Evolutionary conservation across 2,797 vertebrate species (phyloP), one percentile per base, ranked within the genome.

Genomic region (Phrynocephalus forsythii): DNA sequence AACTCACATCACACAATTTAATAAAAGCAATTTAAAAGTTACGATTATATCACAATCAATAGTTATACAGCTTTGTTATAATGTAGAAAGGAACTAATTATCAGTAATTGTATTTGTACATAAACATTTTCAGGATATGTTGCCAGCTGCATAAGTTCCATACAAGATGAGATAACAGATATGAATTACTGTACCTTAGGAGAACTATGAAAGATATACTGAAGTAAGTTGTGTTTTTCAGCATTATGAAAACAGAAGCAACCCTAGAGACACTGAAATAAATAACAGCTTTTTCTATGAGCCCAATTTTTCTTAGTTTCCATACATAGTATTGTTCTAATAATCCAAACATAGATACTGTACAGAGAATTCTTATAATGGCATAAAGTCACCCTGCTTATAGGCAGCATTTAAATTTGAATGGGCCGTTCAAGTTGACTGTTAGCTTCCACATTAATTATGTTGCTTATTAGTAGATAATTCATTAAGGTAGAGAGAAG

Each of bases 401-500:
- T 75, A 48, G 50, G 33, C n/a, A 24, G 9, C 28, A 63, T 24
- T 1, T 60, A 18, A 60, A 60, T 63, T 71, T 66, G 71, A 30
- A 83, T 79, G 26, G 22, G 3, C 33, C 24, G 60, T 83, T 78
- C 71, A 87, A 15, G 33, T 38, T 71, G 67, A 28, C 73, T 67
- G 28, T 77, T 87, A 78, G 86, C 18, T 30, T n/a, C 38, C 50
- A 44, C 52, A 13, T 71, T 80, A 86, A 63, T 81, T 38, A 72
- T 48, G 22, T 84, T 88, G 18, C 33, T 72, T 79, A 71, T 79
- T 72, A 72, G 60, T 72, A 88, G 67, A 48, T 72, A 60, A 63
- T 79, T n/a, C 15, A 73, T 82, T 87, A 68, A 38, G 68, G 38
- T 50, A 4, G 75, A 30, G 68, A 83, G 20, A 88, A 83, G 72